Percentiles rank a stretch among this genome's conserved stretches.
Conservation (phyloP, 2,797 vertebrate species). For the Gymnothorax reevesii region DNA sequence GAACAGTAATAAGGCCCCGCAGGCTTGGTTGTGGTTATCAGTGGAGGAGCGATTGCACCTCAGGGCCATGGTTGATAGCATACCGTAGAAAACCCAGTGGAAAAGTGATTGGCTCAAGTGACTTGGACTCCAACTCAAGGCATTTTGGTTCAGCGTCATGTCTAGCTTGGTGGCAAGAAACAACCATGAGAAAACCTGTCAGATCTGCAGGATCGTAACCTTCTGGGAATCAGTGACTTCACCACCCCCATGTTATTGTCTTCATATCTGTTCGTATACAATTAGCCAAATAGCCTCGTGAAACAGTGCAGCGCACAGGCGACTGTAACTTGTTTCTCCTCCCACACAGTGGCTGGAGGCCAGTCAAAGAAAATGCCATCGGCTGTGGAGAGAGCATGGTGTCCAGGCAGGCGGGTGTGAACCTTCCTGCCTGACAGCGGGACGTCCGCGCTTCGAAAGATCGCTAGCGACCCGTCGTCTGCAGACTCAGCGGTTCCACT, state of each 20-base stretch:
- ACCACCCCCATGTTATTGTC: neutral
- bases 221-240: neutral
- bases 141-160: neutral
- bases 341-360: neutral
- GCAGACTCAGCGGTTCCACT: neutral
- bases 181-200: neutral
- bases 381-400: neutral
- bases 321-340: neutral
- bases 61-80: neutral
- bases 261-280: neutral
- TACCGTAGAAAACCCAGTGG: no score
- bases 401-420: neutral
- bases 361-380: neutral
- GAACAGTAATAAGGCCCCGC: neutral
- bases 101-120: neutral
- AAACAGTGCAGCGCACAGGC: neutral
- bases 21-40: neutral
- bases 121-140: neutral
- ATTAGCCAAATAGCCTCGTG: neutral
- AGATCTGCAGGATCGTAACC: neutral
- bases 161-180: neutral
- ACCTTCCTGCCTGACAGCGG: neutral
- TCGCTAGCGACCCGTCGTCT: neutral
- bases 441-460: neutral
- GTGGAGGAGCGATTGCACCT: neutral